A percentile compares a stretch with the other conserved stretches of the same genome.
Evolutionary conservation across 1,140 invertebrate genomes (phyloP).

Genomic region (Nylanderia fulva): DNA sequence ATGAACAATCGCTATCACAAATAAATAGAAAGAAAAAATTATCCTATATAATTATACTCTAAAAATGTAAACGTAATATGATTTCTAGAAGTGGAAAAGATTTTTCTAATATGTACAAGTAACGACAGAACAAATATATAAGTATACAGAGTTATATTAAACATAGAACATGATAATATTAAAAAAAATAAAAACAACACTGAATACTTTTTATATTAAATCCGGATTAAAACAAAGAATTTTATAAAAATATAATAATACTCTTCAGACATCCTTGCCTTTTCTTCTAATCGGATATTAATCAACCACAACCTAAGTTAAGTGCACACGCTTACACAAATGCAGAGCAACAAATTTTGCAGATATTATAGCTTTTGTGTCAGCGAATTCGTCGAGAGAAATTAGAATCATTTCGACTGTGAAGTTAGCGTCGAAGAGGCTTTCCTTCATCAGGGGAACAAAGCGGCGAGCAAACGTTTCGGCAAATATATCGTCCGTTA

Average conservation of each 20-base stretch:
- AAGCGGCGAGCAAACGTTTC: slow-evolving; percentile 1
- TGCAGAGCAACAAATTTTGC: background rate
- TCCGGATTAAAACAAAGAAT: background rate
- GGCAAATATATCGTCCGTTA: slow-evolving; percentile 45
- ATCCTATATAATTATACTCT: too few relatives aligned
- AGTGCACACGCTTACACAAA: slow-evolving; percentile 13
- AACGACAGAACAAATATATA: too few relatives aligned
- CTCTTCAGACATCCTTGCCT: background rate
- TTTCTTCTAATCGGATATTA: background rate
- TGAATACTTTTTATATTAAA: background rate
- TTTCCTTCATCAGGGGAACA: slow-evolving; percentile 2
- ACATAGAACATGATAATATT: too few relatives aligned
- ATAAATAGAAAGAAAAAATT: too few relatives aligned
- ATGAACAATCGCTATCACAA: too few relatives aligned
- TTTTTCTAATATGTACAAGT: too few relatives aligned
- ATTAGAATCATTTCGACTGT: slow-evolving; percentile 12
- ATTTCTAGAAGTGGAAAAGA: too few relatives aligned
- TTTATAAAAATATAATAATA: background rate
- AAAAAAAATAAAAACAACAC: too few relatives aligned
- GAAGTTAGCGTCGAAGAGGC: background rate
- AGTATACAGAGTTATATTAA: too few relatives aligned
- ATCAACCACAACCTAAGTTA: background rate
- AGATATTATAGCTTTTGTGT: background rate
- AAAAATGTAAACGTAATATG: too few relatives aligned
- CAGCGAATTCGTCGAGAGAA: slow-evolving; percentile 9